These are phyloP conservation scores for Hippoglossus stenolepis DNA, from an alignment of 2,113 vertebrate species.

Conservation along the genomic window DNA sequence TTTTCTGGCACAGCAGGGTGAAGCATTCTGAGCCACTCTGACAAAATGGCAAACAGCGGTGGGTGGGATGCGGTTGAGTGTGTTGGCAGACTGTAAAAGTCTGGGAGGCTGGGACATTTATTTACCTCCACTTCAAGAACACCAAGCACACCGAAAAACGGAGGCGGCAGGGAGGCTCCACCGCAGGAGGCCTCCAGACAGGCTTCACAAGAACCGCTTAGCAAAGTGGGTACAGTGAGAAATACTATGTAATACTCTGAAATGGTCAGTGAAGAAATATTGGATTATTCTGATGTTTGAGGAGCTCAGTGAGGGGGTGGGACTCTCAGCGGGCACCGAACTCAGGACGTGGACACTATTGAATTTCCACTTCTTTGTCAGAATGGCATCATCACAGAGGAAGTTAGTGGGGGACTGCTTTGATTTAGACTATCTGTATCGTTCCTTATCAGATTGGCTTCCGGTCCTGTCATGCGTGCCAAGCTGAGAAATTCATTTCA, in stretches of 20 bases:
- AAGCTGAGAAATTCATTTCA: conserved; percentile 11
- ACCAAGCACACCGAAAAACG: conserved; percentile 16
- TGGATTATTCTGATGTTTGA: conserved; percentile 28
- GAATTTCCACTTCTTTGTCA: conserved; percentile 65
- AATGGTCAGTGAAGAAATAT: conserved; percentile 20
- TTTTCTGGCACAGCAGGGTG: conserved; percentile 55
- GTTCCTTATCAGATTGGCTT: neutral
- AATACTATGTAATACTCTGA: conserved; percentile 46
- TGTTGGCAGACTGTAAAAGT: neutral
- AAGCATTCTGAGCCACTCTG: conserved; percentile 63
- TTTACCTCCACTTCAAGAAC: conserved; percentile 21
- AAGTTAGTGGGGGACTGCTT: conserved; percentile 26
- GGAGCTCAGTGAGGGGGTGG: conserved; percentile 36
- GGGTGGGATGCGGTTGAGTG: neutral
- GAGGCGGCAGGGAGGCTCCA: conserved; percentile 9
- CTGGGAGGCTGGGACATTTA: conserved; percentile 28
- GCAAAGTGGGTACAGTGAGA: conserved; percentile 40
- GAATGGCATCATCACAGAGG: conserved; percentile 49
- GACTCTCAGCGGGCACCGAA: conserved; percentile 1
- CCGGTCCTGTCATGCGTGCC: neutral
- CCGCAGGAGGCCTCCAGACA: conserved; percentile 48
- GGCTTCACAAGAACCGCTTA: conserved; percentile 44
- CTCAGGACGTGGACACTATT: conserved; percentile 51
- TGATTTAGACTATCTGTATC: conserved; percentile 41
- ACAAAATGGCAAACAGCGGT: conserved; percentile 23